phyloP scores from a whole-genome alignment of 2,888 invertebrate genomes.

The Pollenia amentaria region DNA sequence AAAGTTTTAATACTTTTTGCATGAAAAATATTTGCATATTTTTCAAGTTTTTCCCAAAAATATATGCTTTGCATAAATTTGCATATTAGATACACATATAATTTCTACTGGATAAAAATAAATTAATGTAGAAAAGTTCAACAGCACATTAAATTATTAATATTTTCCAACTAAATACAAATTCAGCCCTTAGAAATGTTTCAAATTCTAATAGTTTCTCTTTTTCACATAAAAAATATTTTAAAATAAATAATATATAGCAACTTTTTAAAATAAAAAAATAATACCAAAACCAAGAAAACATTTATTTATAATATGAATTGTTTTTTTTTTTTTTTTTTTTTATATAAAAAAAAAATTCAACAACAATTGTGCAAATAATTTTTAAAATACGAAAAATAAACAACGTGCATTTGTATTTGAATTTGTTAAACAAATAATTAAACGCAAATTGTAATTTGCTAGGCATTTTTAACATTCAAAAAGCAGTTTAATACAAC shows the following conservation, averaged over 20 bases:
- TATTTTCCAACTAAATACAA: slow-evolving; percentile 32
- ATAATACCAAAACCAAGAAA: slow-evolving; percentile 64
- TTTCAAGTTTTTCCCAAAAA: no score
- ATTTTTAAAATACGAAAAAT: slow-evolving; percentile 12
- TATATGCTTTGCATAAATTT: no score
- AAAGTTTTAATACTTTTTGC: no score
- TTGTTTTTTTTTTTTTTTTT: slow-evolving; percentile 4
- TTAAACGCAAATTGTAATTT: slow-evolving; percentile 73
- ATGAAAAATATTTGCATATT: no score
- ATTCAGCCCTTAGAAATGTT: slow-evolving; percentile 56
- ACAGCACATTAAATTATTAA: slow-evolving; percentile 72
- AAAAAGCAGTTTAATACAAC: slow-evolving; percentile 43
- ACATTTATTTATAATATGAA: slow-evolving; percentile 66
- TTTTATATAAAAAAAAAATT: slow-evolving; percentile 53
- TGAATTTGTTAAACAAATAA: slow-evolving; percentile 23
- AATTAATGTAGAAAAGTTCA: slow-evolving; percentile 58
- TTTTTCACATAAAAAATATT: slow-evolving; percentile 46
- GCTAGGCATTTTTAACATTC: slow-evolving; percentile 80
- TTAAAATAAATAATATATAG: slow-evolving; percentile 8
- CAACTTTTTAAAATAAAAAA: slow-evolving; percentile 49
- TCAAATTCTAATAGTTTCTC: slow-evolving; percentile 44
- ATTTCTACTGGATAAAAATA: slow-evolving; percentile 32
- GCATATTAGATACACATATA: no score
- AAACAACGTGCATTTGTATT: slow-evolving; percentile 46
- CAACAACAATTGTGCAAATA: slow-evolving; percentile 81